These are phyloP conservation scores for Hylaea fasciaria DNA, from an alignment of 2,888 invertebrate genomes.

Conservation along the genomic window DNA sequence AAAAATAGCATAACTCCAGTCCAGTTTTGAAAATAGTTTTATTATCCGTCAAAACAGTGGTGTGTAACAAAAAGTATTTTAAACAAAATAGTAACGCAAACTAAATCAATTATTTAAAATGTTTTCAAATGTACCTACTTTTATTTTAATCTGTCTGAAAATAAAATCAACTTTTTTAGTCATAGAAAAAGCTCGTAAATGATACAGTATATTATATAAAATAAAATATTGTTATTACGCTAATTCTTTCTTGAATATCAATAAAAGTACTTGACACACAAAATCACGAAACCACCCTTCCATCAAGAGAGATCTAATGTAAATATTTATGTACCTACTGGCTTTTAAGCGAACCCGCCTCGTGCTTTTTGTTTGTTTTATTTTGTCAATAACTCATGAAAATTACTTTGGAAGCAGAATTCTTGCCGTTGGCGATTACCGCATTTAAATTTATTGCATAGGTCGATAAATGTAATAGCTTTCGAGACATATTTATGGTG, in stretches of 20 bases:
- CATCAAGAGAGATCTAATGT: constrained; percentile 24
- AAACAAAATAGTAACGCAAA: no score
- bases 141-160: no score
- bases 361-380: constrained; percentile 23
- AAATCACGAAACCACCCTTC: constrained; percentile 4
- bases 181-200: not conserved
- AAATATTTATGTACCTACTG: constrained; percentile 16
- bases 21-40: no score
- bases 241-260: not conserved
- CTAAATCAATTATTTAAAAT: no score
- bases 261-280: not conserved
- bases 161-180: not conserved
- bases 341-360: constrained; percentile 25
- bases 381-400: constrained; percentile 29
- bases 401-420: constrained; percentile 20
- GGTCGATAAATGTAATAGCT: constrained; percentile 15
- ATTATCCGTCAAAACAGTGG: no score
- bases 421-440: constrained; percentile 22
- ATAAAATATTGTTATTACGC: not conserved
- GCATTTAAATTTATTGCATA: constrained; percentile 27
- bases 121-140: no score
- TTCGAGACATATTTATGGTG: constrained; percentile 11
- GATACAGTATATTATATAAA: not conserved
- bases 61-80: no score
- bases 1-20: constrained; percentile 40